A percentile compares a stretch with the other conserved stretches of the same genome.
Evolutionary conservation across 1,140 invertebrate species (phyloP).

Genomic region (Drosophila chauvacae): DNA sequence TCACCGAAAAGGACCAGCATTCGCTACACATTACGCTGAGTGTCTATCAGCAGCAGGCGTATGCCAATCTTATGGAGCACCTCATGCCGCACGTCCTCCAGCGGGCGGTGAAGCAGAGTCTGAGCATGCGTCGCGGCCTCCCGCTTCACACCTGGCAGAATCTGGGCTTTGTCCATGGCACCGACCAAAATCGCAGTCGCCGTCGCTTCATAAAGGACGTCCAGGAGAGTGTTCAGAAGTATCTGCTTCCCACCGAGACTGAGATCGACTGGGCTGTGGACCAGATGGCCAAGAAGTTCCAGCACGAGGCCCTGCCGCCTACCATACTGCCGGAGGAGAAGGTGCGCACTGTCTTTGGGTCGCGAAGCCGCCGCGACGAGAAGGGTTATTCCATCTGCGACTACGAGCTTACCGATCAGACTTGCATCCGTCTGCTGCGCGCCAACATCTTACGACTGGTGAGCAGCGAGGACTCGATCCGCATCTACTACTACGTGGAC

Average conservation of each 20-base stretch:
- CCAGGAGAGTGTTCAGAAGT: conserved; percentile 84
- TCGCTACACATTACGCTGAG: conserved; percentile 97
- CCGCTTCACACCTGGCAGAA: conserved; percentile 91
- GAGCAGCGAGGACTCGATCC: conserved; percentile 87
- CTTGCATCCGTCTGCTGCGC: conserved; percentile 89
- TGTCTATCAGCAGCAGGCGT: conserved; percentile 95
- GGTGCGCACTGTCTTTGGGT: conserved; percentile 88
- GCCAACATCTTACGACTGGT: conserved; percentile 90
- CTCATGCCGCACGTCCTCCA: conserved; percentile 91
- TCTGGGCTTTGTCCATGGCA: conserved; percentile 89
- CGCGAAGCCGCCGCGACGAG: conserved; percentile 88
- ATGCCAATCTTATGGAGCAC: conserved; percentile 94
- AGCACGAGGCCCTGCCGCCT: conserved; percentile 95
- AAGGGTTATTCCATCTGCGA: conserved; percentile 87
- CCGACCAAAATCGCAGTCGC: conserved; percentile 85
- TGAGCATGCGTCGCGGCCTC: conserved; percentile 91
- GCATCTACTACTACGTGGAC: conserved; percentile 92
- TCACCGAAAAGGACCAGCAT: conserved; percentile 90
- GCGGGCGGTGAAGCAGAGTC: conserved; percentile 89
- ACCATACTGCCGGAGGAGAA: conserved; percentile 88
- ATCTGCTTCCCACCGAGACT: conserved; percentile 84
- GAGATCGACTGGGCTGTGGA: conserved; percentile 94
- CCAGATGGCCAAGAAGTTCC: conserved; percentile 92
- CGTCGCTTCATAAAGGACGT: conserved; percentile 86
- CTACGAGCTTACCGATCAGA: conserved; percentile 89